These are phyloP conservation scores for Onychomys torridus DNA, from an alignment of 2,797 vertebrate species.

Conservation along the genomic window DNA sequence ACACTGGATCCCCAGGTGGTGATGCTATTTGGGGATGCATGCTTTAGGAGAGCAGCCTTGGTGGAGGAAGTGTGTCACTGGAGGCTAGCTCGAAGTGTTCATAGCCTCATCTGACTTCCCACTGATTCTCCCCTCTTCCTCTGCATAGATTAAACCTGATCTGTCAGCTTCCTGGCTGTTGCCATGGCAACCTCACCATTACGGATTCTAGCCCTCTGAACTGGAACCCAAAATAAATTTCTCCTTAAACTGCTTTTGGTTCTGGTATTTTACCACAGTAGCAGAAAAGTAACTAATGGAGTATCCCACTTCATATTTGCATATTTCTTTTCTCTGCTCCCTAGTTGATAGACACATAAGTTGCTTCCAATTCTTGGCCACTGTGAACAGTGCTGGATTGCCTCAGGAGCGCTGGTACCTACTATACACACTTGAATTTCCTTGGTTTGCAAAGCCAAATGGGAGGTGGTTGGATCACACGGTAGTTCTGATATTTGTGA, in stretches of 20 bases:
- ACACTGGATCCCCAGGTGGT: neutral
- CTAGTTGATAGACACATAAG: too few species aligned
- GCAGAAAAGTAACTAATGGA: neutral
- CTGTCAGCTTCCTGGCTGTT: neutral
- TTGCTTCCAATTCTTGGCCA: neutral
- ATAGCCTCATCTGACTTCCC: neutral
- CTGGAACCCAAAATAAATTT: neutral
- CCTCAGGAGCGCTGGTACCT: neutral
- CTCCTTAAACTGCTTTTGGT: neutral
- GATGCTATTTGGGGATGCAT: neutral
- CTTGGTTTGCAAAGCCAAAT: too few species aligned
- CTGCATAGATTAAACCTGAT: neutral
- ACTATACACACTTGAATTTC: neutral
- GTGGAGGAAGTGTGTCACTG: neutral
- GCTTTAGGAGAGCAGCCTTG: neutral
- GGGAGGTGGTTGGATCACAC: neutral
- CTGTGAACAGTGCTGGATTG: neutral
- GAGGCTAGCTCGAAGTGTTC: too few species aligned
- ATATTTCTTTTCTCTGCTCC: too few species aligned
- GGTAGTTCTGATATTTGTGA: neutral
- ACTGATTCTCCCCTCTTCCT: neutral
- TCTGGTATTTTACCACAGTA: neutral
- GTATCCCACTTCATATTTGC: too few species aligned
- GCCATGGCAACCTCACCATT: neutral
- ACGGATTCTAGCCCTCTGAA: neutral